A percentile compares a stretch with the other conserved stretches of the same genome.
These are phyloP conservation scores for Diloba caeruleocephala DNA, from an alignment of 2,888 invertebrate genomes.

Conservation along the genomic window DNA sequence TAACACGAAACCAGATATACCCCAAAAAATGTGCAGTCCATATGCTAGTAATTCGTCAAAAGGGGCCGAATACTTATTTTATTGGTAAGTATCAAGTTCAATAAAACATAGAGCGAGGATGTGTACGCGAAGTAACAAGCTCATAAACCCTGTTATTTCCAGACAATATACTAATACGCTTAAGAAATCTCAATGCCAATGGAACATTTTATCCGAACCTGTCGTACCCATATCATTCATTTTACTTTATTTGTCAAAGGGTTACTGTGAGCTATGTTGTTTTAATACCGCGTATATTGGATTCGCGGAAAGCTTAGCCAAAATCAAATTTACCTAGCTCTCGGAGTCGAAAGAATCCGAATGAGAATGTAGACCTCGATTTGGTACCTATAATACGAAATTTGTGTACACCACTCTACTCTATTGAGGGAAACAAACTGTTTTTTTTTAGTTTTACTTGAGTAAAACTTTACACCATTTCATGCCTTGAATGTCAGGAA, in stretches of 20 bases:
- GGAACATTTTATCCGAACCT: slow-evolving; percentile 18
- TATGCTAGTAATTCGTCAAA: too few relatives aligned
- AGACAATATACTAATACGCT: slow-evolving; percentile 8
- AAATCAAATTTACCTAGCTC: slow-evolving; percentile 41
- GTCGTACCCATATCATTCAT: slow-evolving; percentile 38
- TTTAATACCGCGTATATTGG: slow-evolving; percentile 24
- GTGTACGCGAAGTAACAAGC: too few relatives aligned
- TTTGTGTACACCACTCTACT: slow-evolving; percentile 44
- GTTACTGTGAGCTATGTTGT: slow-evolving; percentile 19
- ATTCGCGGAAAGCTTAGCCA: slow-evolving; percentile 36
- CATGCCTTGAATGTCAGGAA: too few relatives aligned
- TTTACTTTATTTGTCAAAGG: slow-evolving; percentile 16
- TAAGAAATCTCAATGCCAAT: slow-evolving; percentile 27
- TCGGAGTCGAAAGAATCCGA: slow-evolving; percentile 36
- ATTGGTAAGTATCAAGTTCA: too few relatives aligned
- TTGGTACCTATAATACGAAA: slow-evolving; percentile 30
- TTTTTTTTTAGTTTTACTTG: slow-evolving; percentile 25
- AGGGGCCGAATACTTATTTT: too few relatives aligned
- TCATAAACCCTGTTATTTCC: neutral
- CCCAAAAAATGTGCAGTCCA: too few relatives aligned
- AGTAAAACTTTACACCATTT: too few relatives aligned
- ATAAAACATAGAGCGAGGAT: too few relatives aligned
- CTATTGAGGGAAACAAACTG: slow-evolving; percentile 35
- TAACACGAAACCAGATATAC: too few relatives aligned
- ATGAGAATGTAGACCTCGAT: slow-evolving; percentile 35